Percentiles rank a stretch among this genome's conserved stretches.
Evolutionary conservation across 2,113 vertebrate species (phyloP).

Genomic region (Maccullochella peelii): DNA sequence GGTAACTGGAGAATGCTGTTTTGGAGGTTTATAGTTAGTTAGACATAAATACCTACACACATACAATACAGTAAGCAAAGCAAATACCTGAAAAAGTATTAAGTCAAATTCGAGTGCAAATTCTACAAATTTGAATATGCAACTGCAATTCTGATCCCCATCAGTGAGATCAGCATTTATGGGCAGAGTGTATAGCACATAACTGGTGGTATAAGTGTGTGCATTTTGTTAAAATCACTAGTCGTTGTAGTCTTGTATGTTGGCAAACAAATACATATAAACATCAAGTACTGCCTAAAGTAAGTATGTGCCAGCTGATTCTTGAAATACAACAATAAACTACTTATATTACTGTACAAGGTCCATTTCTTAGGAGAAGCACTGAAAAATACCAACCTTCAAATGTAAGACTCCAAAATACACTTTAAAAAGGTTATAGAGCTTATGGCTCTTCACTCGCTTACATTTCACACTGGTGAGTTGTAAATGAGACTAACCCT

Average conservation of each 20-base stretch:
- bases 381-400: constrained; percentile 1
- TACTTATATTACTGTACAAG: background rate
- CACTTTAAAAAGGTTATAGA: constrained; percentile 22
- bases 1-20: background rate
- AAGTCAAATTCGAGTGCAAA: background rate
- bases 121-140: background rate
- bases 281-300: background rate
- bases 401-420: constrained; percentile 20
- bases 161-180: background rate
- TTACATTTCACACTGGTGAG: constrained; percentile 6
- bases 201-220: background rate
- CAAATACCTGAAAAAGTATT: background rate
- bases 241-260: background rate
- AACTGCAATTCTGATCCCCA: background rate
- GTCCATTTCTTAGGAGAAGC: constrained; percentile 4
- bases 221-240: background rate
- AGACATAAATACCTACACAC: no score
- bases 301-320: background rate
- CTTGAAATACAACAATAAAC: background rate
- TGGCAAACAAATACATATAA: background rate
- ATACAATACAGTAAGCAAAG: background rate
- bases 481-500: constrained; percentile 11
- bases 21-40: background rate
- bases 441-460: background rate
- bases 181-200: background rate